Evolutionary conservation across 2,888 invertebrate genomes (phyloP), one percentile per base, ranked within the genome.

Genomic region (Metopia argyrocephala): DNA sequence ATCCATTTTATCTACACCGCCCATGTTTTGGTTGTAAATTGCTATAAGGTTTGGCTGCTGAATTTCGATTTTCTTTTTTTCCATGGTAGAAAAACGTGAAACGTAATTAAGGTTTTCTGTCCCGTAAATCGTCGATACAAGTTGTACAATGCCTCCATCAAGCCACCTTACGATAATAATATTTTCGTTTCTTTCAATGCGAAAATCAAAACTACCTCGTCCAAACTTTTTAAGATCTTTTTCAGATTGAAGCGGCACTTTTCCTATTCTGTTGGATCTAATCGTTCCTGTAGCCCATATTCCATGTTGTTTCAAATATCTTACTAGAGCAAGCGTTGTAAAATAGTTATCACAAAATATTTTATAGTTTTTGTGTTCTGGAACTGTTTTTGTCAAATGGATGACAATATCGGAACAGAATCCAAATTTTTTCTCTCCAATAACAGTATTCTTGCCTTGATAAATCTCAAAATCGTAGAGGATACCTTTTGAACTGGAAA

Each of bases 401-500:
- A 46, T 46, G 3, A 46, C 46, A 2, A 46, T 46, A 46, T 46
- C 46, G 12, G 46, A 46, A 15, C 12, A 46, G 12, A 46, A 46
- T 46, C 46, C 46, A 4, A 73, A 68, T 57, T 66, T 15, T 64
- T 76, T 69, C 64, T 27, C 50, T 31, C 21, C 25, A 50, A 54
- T 56, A 23, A 69, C 62, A 62, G 62, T 76, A 52, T 46, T n/a
- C 61, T 76, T 76, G 57, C 68, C 66, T 3, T 76, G 76, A 54
- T 76, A 69, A 12, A 69, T 76, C 48, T 68, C 70, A 38, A 62
- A 66, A 66, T 62, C 76, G n/a, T 70, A 46, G 45, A 78, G 25
- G 23, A 71, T 78, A 31, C 71, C 65, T 45, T 57, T 71, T 65
- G 65, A 78, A 45, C 78, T 71, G 25, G 71, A 71, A 12, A 78